Percentiles rank a stretch among this genome's conserved stretches.
These are phyloP conservation scores for Dasyurus viverrinus DNA, from an alignment of 2,113 vertebrate genomes.

Conservation along the genomic window DNA sequence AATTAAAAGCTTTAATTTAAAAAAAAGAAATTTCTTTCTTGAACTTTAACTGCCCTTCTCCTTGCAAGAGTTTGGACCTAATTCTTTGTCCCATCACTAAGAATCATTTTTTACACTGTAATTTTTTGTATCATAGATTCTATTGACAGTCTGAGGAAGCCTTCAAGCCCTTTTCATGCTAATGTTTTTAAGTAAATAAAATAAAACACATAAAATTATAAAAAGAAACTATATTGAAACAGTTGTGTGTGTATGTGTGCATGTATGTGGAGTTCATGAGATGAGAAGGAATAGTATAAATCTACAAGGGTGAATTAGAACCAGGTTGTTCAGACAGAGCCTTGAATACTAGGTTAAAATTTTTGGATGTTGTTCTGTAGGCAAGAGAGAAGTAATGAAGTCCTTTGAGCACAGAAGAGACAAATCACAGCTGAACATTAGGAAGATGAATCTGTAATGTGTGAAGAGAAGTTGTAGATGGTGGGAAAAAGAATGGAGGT, in stretches of 20 bases:
- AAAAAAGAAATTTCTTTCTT: background rate
- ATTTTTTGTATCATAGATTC: background rate
- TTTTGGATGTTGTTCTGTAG: too few species aligned
- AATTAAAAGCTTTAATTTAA: too few species aligned
- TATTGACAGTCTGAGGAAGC: background rate
- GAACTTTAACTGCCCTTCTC: background rate
- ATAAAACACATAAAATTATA: background rate
- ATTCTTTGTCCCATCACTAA: background rate
- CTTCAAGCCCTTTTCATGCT: background rate
- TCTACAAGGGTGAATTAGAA: background rate
- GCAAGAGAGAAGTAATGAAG: background rate
- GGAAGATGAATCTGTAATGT: rapidly evolving
- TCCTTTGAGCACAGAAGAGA: background rate
- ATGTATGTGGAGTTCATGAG: too few species aligned
- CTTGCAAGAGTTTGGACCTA: background rate
- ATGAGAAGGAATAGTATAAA: background rate
- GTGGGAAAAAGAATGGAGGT: background rate
- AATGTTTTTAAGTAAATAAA: background rate
- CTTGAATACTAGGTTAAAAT: rapidly evolving
- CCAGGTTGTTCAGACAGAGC: background rate
- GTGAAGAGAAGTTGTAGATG: background rate
- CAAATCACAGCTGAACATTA: rapidly evolving
- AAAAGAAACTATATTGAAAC: background rate
- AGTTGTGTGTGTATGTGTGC: background rate
- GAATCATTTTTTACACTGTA: background rate